Evolutionary conservation across 2,797 vertebrate species (phyloP), one percentile per base, ranked within the genome.

Genomic region (Enteromius afrohamiltoni): DNA sequence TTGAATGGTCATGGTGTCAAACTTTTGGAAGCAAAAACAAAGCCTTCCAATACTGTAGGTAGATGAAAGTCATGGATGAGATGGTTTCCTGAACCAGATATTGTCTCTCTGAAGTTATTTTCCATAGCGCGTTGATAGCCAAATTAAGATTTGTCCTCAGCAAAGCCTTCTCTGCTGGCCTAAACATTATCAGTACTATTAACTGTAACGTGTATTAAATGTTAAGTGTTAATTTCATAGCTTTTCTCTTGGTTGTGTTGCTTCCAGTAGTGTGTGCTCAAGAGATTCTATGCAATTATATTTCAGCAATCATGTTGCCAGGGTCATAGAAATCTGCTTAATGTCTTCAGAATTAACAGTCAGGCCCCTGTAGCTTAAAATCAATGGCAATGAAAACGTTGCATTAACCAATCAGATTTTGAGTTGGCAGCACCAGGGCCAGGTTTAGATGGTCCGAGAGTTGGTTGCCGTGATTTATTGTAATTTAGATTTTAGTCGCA

Each of bases 61-160:
- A 60, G 58, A 79, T 53, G 31, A 79, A 67, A 79, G 51, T 55
- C 70, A 75, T 70, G 62, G 6, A 79, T 79, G 34, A 85, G 23
- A 53, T 23, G 7, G 11, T 75, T 77, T 58, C 45, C 31, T 79
- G 11, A 76, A 19, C 11, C 23, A 51, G 29, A 67, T 40, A 49
- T 31, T 51, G 42, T 62, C 14, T 71, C 76, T 23, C 37, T 69
- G 14, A n/a, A 62, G 23, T 26, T 0, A 64, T 37, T 68, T 60
- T 58, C 23, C 29, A 62, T 53, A 69, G 64, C 0, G 7, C 31
- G 10, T 40, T 76, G 60, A 51, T 51, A 26, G 73, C 51, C 17
- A 77, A 42, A 58, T 53, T 40, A 62, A 45, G 34, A 47, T 37
- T 53, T 37, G 37, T 7, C 37, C 37, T 37, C 37, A 37, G 37